Conservation (phyloP, 1,140 invertebrate genomes). For the Aphelinus atriplicis region DNA sequence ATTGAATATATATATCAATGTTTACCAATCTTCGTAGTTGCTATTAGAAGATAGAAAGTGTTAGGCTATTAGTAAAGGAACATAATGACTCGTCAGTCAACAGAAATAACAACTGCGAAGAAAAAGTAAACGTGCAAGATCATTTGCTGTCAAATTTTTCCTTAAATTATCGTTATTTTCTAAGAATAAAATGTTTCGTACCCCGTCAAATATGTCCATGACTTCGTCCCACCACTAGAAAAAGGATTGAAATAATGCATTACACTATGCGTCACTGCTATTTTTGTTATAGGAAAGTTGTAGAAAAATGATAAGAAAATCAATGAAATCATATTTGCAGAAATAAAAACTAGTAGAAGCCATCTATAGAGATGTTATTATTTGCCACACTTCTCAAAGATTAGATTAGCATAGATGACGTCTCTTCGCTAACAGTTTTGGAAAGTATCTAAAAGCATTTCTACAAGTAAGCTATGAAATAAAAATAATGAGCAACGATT, state of each 20-base stretch:
- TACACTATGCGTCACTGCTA: constrained; percentile 56
- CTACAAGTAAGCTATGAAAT: constrained; percentile 55
- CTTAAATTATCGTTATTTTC: constrained; percentile 43
- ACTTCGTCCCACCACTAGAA: constrained; percentile 95
- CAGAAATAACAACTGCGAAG: constrained; percentile 23
- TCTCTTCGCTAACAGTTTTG: constrained; percentile 10
- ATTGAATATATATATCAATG: neutral
- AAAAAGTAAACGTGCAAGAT: constrained; percentile 27
- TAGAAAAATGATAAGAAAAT: constrained; percentile 3
- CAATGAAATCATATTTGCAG: no score
- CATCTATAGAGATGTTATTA: constrained; percentile 16
- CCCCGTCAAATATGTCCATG: constrained; percentile 92
- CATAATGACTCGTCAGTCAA: no score
- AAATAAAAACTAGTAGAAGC: constrained; percentile 4
- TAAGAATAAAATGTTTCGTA: constrained; percentile 71
- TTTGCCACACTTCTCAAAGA: neutral
- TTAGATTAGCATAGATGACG: constrained; percentile 20
- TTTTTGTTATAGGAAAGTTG: constrained; percentile 24
- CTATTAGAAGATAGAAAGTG: neutral
- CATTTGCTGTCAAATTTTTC: constrained; percentile 7
- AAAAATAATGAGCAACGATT: constrained; percentile 28
- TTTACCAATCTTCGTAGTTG: constrained; percentile 23
- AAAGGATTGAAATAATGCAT: constrained; percentile 68
- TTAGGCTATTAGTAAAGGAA: no score
- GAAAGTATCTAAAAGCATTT: constrained; percentile 50